Percentiles rank a stretch among this genome's conserved stretches.
These are phyloP conservation scores for Poliocrania exsul DNA, from an alignment of 2,797 vertebrate genomes.

Conservation along the genomic window DNA sequence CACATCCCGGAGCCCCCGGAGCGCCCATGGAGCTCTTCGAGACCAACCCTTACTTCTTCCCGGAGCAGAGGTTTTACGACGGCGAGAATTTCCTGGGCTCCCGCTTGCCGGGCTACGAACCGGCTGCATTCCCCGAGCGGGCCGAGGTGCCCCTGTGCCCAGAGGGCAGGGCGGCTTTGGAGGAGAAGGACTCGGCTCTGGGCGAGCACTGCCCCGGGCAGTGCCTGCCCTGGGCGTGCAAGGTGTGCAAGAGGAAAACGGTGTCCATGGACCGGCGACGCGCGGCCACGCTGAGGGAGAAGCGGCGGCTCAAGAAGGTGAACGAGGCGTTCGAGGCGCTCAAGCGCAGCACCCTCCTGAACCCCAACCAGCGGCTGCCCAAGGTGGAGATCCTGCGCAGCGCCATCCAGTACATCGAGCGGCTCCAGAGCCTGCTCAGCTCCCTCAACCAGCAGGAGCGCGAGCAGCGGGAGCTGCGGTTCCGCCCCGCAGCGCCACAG, in stretches of 20 bases:
- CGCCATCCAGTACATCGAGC: conserved; percentile 97
- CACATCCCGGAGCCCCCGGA: conserved; percentile 56
- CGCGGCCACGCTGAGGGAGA: conserved; percentile 93
- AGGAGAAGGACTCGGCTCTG: conserved; percentile 86
- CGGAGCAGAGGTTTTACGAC: conserved; percentile 97
- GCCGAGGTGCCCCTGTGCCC: conserved; percentile 85
- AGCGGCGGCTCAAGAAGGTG: conserved; percentile 95
- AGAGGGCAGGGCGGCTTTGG: conserved; percentile 75
- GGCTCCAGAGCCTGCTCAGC: conserved; percentile 94
- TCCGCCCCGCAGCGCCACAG: conserved; percentile 75
- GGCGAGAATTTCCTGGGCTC: conserved; percentile 90
- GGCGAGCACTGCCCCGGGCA: conserved; percentile 92
- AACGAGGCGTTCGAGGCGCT: conserved; percentile 97
- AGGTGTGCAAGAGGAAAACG: conserved; percentile 93
- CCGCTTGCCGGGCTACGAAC: conserved; percentile 87
- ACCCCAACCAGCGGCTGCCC: conserved; percentile 97
- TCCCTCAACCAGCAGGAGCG: conserved; percentile 96
- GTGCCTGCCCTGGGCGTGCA: conserved; percentile 97
- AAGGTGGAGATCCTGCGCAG: conserved; percentile 98
- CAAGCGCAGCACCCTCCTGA: conserved; percentile 95
- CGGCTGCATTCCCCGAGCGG: conserved; percentile 85
- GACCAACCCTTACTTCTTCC: conserved; percentile 96
- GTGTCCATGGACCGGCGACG: conserved; percentile 93
- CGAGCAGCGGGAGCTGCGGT: conserved; percentile 85
- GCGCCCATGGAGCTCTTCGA: conserved; percentile 95